These are phyloP conservation scores for Machaerirhynchus nigripectus DNA, from an alignment of 2,113 vertebrate species.

Conservation along the genomic window DNA sequence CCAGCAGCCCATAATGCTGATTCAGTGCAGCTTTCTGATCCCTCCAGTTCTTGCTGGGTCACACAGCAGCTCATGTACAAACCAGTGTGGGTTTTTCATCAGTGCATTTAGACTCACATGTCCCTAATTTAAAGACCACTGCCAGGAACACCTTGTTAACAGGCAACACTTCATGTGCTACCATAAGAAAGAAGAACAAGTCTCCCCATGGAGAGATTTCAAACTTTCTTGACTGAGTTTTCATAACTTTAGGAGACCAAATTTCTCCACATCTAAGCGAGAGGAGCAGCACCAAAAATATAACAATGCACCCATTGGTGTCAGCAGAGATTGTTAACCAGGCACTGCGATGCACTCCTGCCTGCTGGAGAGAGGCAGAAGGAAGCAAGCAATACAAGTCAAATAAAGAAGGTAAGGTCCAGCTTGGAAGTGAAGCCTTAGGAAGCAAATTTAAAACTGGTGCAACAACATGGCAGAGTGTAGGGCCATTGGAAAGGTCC, in stretches of 20 bases:
- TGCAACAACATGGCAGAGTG: background rate
- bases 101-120: background rate
- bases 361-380: background rate
- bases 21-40: background rate
- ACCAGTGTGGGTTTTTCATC: background rate
- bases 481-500: background rate
- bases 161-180: background rate
- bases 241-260: background rate
- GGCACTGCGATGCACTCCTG: background rate
- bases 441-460: background rate
- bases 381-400: background rate
- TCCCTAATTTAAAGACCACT: background rate
- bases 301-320: background rate
- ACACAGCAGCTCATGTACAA: background rate
- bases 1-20: background rate
- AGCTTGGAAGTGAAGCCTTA: background rate
- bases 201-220: background rate
- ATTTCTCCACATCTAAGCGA: background rate
- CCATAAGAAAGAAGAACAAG: background rate
- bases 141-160: background rate
- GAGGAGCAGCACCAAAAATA: background rate
- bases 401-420: background rate
- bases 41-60: background rate
- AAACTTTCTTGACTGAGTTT: background rate
- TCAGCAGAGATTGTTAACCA: background rate